These are phyloP conservation scores for Turritopsis dohrnii DNA, from an alignment of 30 jellyfish, hydroid and myxozoan genomes.

Conservation along the genomic window DNA sequence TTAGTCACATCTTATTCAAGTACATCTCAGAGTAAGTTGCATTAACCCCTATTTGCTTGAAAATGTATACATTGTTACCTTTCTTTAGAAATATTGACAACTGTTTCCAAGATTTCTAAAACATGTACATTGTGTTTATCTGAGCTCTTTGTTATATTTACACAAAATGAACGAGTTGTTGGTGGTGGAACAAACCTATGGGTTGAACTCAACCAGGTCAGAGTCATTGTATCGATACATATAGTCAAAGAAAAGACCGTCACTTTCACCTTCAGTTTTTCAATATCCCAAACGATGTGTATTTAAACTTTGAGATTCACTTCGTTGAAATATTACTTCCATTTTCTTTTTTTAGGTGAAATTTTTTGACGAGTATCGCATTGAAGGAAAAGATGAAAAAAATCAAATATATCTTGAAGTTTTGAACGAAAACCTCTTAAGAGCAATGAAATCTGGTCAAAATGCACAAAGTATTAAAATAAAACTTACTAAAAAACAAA, in stretches of 20 bases:
- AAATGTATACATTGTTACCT: constrained; percentile 7
- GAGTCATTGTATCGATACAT: background rate
- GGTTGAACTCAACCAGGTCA: constrained; percentile 84
- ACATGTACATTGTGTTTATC: constrained; percentile 69
- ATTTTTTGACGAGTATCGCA: constrained; percentile 81
- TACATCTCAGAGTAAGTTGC: background rate
- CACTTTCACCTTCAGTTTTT: too few species aligned
- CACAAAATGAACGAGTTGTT: constrained; percentile 52
- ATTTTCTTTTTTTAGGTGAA: constrained; percentile 48
- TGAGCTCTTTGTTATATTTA: constrained; percentile 45
- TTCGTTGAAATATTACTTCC: background rate
- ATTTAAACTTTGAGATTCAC: too few species aligned
- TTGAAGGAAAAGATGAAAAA: constrained; percentile 94
- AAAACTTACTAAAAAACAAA: constrained; percentile 70
- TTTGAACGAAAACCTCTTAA: constrained; percentile 62
- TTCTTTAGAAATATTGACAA: constrained; percentile 48
- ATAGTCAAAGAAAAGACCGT: background rate
- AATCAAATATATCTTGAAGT: constrained; percentile 83
- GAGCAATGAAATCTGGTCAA: constrained; percentile 91
- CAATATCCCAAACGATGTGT: too few species aligned
- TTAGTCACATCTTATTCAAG: background rate
- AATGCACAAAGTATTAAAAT: constrained; percentile 84
- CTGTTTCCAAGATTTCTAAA: constrained; percentile 68
- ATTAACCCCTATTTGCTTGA: background rate
- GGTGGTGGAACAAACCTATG: constrained; percentile 86